Conservation (phyloP, 2,113 vertebrate species). For the Otis tarda region DNA sequence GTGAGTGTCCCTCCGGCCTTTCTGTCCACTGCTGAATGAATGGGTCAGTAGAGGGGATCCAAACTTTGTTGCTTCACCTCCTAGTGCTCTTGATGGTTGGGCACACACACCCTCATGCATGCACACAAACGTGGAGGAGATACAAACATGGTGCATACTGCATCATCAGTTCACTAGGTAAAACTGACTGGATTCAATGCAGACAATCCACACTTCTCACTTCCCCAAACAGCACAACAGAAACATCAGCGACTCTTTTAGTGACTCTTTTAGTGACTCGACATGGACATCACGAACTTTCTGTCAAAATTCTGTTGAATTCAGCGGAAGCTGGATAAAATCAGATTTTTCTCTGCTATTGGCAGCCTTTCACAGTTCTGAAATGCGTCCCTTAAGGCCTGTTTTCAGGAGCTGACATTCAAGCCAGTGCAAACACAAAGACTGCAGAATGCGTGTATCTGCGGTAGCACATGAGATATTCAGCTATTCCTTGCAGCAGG, state of each 20-base stretch:
- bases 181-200: background rate
- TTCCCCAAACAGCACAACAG: background rate
- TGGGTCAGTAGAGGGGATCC: background rate
- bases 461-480: background rate
- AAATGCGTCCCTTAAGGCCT: background rate
- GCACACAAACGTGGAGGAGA: background rate
- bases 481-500: background rate
- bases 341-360: background rate
- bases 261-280: background rate
- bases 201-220: background rate
- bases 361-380: background rate
- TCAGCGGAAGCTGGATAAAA: background rate
- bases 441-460: background rate
- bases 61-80: background rate
- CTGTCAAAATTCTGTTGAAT: background rate
- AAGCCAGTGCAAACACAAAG: background rate
- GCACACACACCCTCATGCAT: rapidly evolving
- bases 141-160: background rate
- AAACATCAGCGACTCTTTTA: background rate
- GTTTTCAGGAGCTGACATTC: background rate
- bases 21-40: background rate
- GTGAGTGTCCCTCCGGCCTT: background rate
- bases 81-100: background rate
- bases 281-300: background rate
- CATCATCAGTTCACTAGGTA: background rate